Percentiles rank a stretch among this genome's conserved stretches.
Conservation (phyloP, 2,113 vertebrate genomes). For the Pipra filicauda region DNA sequence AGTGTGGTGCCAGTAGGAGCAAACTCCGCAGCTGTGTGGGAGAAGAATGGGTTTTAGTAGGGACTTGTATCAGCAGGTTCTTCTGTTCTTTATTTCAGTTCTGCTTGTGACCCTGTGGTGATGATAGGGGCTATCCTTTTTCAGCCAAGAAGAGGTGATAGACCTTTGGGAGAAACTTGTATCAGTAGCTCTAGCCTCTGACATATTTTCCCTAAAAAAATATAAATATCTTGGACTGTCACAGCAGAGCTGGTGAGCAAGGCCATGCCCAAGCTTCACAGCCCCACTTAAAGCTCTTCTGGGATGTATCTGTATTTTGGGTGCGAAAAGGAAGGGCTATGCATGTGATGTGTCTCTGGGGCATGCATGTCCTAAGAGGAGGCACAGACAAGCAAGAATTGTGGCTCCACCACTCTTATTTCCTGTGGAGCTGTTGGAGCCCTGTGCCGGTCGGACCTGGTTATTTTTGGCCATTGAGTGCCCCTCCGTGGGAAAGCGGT, state of each 20-base stretch:
- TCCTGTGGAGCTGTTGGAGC: not conserved
- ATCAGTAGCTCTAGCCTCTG: not conserved
- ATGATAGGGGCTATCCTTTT: not conserved
- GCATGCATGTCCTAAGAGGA: not conserved
- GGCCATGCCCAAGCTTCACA: not conserved
- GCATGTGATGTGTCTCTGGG: not conserved
- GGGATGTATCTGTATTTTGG: not conserved
- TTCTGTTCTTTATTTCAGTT: not conserved
- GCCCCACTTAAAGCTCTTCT: not conserved
- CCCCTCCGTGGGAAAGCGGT: not conserved
- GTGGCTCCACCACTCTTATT: not conserved
- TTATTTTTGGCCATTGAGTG: not conserved
- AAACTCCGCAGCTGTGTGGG: not conserved
- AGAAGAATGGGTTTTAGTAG: not conserved
- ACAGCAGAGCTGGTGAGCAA: not conserved
- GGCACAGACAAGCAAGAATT: not conserved
- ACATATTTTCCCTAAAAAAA: not conserved
- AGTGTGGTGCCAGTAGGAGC: not conserved
- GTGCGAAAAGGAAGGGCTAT: not conserved
- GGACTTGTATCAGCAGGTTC: not conserved
- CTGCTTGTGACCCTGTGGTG: not conserved
- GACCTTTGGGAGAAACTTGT: not conserved
- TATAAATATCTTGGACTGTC: not conserved
- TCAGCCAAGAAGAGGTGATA: not conserved
- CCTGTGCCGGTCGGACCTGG: not conserved